These are phyloP conservation scores for Hydrolagus affinis DNA, from an alignment of 2,113 vertebrate species.

Conservation along the genomic window DNA sequence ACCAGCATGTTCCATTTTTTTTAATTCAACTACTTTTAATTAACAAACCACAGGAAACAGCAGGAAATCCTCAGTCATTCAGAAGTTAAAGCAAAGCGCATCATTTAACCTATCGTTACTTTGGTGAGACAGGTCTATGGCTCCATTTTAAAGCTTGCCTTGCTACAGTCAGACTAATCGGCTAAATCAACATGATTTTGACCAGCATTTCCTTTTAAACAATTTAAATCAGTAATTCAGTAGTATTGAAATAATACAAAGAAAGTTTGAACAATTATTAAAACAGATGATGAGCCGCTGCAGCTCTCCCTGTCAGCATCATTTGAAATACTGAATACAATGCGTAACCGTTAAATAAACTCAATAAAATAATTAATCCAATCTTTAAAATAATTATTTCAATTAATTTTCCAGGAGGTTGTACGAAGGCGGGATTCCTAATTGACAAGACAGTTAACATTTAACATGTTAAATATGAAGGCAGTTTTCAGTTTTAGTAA, in stretches of 20 bases:
- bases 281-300: background rate
- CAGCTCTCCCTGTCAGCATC: background rate
- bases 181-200: background rate
- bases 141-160: background rate
- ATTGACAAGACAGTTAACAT: background rate
- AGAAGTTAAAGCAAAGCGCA: too few relatives aligned
- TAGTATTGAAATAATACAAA: background rate
- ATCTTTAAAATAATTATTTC: background rate
- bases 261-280: background rate
- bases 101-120: background rate
- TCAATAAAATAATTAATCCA: background rate
- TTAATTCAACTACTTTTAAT: conserved; percentile 23
- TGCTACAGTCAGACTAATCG: background rate
- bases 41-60: background rate
- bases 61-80: too few relatives aligned
- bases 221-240: background rate
- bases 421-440: background rate
- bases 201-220: background rate
- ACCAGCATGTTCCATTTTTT: background rate
- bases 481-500: background rate
- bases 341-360: too few relatives aligned
- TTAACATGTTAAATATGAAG: background rate
- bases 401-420: background rate
- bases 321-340: too few relatives aligned
- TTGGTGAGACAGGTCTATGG: background rate